Evolutionary conservation across 1,140 invertebrate genomes (phyloP), one percentile per base, ranked within the genome.

Genomic region (Oncopodura yosiiana): DNA sequence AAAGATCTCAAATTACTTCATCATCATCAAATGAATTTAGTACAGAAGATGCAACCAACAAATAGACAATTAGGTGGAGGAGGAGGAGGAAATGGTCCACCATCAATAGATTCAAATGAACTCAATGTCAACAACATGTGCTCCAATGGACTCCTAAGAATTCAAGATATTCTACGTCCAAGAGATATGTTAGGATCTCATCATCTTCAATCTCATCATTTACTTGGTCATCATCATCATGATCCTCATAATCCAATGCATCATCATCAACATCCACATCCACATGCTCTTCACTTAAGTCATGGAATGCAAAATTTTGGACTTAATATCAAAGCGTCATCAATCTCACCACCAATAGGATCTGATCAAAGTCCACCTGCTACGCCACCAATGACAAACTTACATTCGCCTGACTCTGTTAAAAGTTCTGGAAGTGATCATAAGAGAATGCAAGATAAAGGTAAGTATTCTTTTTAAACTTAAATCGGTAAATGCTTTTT

Each of bases 291-390:
- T 11, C n/a, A 36, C 19, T 37, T 27, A 41, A 16, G 27, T 27
- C 42, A 18, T 45, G 55, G 55, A 34, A 38, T 58, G 32, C 49
- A 49, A 3, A 48, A 48, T 38, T 63, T 61, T 38, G 43, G 45
- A 36, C 23, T 63, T 14, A 61, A 60, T 26, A 56, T 63, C 49
- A 63, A 63, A 52, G 36, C 53, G 12, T 57, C 62, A 21, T 49
- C 54, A 16, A 60, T 63, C 30, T 63, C 62, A 38, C 62, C 62
- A 32, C 62, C 62, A 21, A 60, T 63, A 19, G 62, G 62, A 32
- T 42, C 58, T 9, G 62, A 63, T 54, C 62, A 63, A 34, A 60
- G 58, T 56, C 62, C 62, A 26, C 62, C 62, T n/a, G 58, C 54
- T 18, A 63, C 62, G 27, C 62, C 62, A 34, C 62, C 62, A 38